Evolutionary conservation across 2,888 invertebrate species (phyloP), one percentile per base, ranked within the genome.

Genomic region (Busseola fusca): DNA sequence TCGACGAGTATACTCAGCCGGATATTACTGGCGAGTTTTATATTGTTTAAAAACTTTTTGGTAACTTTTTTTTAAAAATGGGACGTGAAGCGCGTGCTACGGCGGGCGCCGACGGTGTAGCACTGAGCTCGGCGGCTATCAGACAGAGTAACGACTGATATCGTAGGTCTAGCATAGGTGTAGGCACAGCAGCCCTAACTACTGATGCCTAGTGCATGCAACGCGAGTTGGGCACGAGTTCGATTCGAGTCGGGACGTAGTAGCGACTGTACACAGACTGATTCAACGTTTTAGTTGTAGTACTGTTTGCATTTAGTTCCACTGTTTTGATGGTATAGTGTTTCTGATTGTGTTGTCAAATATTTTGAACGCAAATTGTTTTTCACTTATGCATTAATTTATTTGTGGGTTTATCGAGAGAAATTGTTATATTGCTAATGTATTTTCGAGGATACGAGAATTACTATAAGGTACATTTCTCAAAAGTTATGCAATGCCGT

Each of bases 101-200:
- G 87, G 86, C 86, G 84, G 68, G 87, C 91, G 89, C 84, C 88
- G 92, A 89, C 91, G 89, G 89, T 87, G 83, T 89, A 86, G 92
- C 89, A 94, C 94, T 94, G 94, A 92, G 89, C 89, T 77, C 83
- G 81, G 75, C 85, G 89, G 87, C 91, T 92, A 93, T 92, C 93
- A 92, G 91, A 86, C 91, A 88, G 88, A 88, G 90, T 89, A 88
- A 86, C 90, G 84, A 85, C 88, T 92, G 93, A 92, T 92, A 93
- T 79, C 86, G 87, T 88, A 89, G 90, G 91, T 93, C 94, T 94
- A 93, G 94, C 87, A 91, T 91, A 92, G 90, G 86, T 90, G 88
- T 92, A 92, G 90, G 87, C 87, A 88, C 82, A 83, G 82, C 78
- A 80, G 78, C 84, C 86, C 83, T 77, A 84, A 80, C 80, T 85